Conservation (phyloP, 2,113 vertebrate genomes). For the Brienomyrus longianalis region DNA sequence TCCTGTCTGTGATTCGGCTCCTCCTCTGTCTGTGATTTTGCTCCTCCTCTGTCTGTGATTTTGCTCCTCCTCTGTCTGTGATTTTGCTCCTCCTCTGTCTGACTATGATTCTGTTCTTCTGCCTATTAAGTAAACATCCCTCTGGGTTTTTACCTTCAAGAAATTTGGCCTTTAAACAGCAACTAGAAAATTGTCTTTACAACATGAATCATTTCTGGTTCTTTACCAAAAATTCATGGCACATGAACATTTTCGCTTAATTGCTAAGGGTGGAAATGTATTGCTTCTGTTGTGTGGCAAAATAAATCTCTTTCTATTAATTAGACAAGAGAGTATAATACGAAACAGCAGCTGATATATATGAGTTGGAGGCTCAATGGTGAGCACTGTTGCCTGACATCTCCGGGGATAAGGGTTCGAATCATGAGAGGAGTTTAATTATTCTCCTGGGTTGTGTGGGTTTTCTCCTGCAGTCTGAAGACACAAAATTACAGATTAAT, state of each 20-base stretch:
- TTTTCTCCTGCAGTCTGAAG: neutral
- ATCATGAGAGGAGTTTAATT: neutral
- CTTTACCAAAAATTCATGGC: neutral
- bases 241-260: neutral
- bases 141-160: neutral
- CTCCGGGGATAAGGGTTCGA: neutral
- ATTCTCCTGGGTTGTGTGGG: neutral
- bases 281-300: neutral
- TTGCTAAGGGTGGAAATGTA: neutral
- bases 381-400: neutral
- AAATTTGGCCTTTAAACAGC: neutral
- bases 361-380: neutral
- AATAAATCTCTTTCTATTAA: neutral
- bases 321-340: neutral
- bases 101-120: neutral
- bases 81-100: neutral
- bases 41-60: no score
- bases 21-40: neutral
- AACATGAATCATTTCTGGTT: neutral
- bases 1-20: neutral
- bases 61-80: neutral
- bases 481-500: neutral
- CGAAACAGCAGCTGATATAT: neutral
- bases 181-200: neutral
- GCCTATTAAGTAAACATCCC: neutral